Conservation (phyloP, 2,113 vertebrate species). For the Oryzias woworae region DNA sequence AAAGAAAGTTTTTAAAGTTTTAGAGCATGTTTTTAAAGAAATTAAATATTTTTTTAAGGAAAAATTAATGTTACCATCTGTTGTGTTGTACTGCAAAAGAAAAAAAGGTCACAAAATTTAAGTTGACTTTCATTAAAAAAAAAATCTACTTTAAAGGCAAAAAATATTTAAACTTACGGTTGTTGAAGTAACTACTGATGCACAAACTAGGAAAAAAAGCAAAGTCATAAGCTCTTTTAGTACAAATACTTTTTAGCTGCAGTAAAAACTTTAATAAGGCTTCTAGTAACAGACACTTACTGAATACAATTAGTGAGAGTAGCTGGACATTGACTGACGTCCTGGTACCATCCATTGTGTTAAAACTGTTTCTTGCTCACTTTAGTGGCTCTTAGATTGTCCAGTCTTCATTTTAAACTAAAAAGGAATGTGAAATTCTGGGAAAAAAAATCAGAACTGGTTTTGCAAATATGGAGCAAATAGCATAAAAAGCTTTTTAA, state of each 20-base stretch:
- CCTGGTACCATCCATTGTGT: slow-evolving; percentile 30
- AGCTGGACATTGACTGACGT: slow-evolving; percentile 15
- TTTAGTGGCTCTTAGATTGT: neutral
- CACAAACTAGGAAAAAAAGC: slow-evolving; percentile 12
- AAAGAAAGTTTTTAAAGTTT: neutral
- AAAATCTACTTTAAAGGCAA: neutral
- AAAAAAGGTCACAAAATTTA: neutral
- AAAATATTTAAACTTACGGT: slow-evolving; percentile 27
- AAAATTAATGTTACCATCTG: slow-evolving; percentile 18
- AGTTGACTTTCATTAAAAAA: neutral
- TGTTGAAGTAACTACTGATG: slow-evolving; percentile 22
- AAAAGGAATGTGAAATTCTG: neutral
- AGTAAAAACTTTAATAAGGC: no score
- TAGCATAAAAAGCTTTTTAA: no score
- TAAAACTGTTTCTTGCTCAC: neutral
- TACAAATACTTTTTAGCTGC: no score
- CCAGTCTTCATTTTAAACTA: neutral
- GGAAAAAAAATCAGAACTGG: no score
- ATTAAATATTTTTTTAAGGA: neutral
- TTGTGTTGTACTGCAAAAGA: slow-evolving; percentile 27
- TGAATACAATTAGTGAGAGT: slow-evolving; percentile 6
- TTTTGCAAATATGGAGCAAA: no score
- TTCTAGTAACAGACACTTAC: slow-evolving; percentile 24
- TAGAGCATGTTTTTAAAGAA: no score
- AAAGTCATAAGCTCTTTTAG: no score